A percentile compares a stretch with the other conserved stretches of the same genome.
Evolutionary conservation across 30 jellyfish, hydroid and myxozoan species (phyloP).

Genomic region (Clytia hemisphaerica): DNA sequence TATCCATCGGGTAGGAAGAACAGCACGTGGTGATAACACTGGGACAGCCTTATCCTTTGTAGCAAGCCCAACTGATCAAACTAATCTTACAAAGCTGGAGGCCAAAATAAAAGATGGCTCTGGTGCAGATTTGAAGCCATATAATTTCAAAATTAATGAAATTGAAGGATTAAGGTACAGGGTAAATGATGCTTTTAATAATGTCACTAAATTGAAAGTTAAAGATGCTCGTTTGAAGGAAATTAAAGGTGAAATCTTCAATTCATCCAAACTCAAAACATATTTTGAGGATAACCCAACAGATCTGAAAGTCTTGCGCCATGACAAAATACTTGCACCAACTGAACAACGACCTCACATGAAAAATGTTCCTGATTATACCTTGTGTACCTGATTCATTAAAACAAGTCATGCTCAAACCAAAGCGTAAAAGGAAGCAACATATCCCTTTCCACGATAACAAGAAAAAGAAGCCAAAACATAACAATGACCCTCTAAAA

Average conservation of each 20-base stretch:
- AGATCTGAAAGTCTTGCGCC: constrained; percentile 79
- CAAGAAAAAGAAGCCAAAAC: constrained; percentile 37
- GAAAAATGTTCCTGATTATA: constrained; percentile 94
- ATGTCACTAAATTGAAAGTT: constrained; percentile 64
- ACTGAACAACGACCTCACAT: constrained; percentile 69
- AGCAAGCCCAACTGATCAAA: constrained; percentile 41
- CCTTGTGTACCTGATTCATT: constrained; percentile 79
- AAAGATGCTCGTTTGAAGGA: constrained; percentile 92
- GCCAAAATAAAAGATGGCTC: constrained; percentile 35
- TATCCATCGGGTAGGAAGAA: constrained; percentile 92
- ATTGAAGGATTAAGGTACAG: constrained; percentile 96
- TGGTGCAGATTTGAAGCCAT: constrained; percentile 62
- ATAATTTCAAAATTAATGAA: constrained; percentile 74
- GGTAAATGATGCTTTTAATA: constrained; percentile 75
- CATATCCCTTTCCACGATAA: constrained; percentile 4
- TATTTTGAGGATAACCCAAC: constrained; percentile 91
- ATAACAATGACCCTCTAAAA: constrained; percentile 68
- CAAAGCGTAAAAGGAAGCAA: constrained; percentile 41
- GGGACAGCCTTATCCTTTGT: constrained; percentile 93
- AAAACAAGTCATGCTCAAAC: constrained; percentile 40
- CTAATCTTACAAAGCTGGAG: constrained; percentile 26
- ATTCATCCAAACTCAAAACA: constrained; percentile 66
- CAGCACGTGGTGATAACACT: constrained; percentile 89
- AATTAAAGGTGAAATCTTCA: constrained; percentile 72
- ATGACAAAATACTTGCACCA: constrained; percentile 71